Evolutionary conservation across 2,888 invertebrate genomes (phyloP).

Genomic region (Oscheius onirici): DNA sequence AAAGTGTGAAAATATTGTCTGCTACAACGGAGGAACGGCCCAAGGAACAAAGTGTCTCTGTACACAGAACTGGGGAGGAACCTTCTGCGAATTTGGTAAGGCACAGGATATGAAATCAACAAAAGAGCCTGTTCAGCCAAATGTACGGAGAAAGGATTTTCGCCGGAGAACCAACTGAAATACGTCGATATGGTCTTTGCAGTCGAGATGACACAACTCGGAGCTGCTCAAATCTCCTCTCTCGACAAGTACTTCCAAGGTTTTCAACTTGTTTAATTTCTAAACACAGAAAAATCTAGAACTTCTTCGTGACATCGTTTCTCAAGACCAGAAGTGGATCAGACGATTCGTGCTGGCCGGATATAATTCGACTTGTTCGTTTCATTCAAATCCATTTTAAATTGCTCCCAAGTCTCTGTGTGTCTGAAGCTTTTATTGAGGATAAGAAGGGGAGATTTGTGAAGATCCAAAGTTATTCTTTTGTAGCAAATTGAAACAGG

Average conservation of each 20-base stretch:
- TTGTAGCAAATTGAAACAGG: too few relatives aligned
- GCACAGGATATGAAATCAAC: background rate
- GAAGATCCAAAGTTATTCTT: too few relatives aligned
- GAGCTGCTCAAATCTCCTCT: constrained; percentile 34
- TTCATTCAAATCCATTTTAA: background rate
- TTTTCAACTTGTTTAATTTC: background rate
- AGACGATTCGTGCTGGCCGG: constrained; percentile 52
- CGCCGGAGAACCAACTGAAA: constrained; percentile 40
- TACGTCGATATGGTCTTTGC: constrained; percentile 59
- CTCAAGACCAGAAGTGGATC: constrained; percentile 52
- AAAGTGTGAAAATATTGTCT: constrained; percentile 51
- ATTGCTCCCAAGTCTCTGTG: too few relatives aligned
- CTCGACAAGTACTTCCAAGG: constrained; percentile 15
- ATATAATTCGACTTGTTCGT: constrained; percentile 50
- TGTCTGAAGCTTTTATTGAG: too few relatives aligned
- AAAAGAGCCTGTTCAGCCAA: constrained; percentile 39
- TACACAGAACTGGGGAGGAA: constrained; percentile 53
- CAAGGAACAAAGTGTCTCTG: constrained; percentile 50
- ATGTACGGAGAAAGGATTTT: constrained; percentile 48
- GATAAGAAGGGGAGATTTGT: too few relatives aligned
- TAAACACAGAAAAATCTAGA: constrained; percentile 38
- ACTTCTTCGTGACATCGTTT: constrained; percentile 50
- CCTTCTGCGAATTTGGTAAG: constrained; percentile 46
- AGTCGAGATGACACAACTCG: constrained; percentile 48
- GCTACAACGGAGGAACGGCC: constrained; percentile 60